Evolutionary conservation across 2,888 invertebrate species (phyloP).

Genomic region (Podabrus alpinus): DNA sequence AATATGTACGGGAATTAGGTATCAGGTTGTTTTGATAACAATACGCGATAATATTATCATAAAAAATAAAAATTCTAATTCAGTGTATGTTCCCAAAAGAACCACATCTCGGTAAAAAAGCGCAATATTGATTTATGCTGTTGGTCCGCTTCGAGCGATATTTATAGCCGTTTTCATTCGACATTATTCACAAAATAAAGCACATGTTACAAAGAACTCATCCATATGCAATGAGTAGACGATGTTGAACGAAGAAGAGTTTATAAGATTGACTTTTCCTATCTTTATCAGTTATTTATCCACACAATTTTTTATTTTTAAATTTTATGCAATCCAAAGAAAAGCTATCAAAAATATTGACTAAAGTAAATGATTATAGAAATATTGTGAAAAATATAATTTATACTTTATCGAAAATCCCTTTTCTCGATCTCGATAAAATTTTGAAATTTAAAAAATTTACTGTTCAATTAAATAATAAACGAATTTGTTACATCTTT

Average conservation of each 20-base stretch:
- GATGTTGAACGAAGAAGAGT: constrained; percentile 19
- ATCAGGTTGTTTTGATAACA: neutral
- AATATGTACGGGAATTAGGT: neutral
- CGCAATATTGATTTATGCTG: constrained; percentile 44
- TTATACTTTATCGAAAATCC: neutral
- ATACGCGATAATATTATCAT: neutral
- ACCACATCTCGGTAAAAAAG: constrained; percentile 20
- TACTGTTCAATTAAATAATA: neutral
- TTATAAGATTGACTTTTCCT: constrained; percentile 27
- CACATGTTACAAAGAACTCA: constrained; percentile 39
- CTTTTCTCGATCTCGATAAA: too few species aligned
- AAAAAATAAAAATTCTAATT: constrained; percentile 12
- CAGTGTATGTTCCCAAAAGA: constrained; percentile 8
- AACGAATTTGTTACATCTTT: constrained; percentile 8
- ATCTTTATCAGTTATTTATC: constrained; percentile 25
- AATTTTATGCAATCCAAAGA: constrained; percentile 18
- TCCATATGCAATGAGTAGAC: constrained; percentile 39
- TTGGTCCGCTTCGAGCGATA: constrained; percentile 36
- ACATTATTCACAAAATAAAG: constrained; percentile 40
- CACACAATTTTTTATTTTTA: constrained; percentile 22
- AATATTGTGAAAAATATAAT: neutral
- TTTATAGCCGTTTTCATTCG: constrained; percentile 40
- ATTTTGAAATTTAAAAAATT: too few species aligned
- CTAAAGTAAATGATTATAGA: neutral
- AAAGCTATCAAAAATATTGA: neutral